Conservation (phyloP, 2,113 vertebrate species). For the Triplophysa rosa region DNA sequence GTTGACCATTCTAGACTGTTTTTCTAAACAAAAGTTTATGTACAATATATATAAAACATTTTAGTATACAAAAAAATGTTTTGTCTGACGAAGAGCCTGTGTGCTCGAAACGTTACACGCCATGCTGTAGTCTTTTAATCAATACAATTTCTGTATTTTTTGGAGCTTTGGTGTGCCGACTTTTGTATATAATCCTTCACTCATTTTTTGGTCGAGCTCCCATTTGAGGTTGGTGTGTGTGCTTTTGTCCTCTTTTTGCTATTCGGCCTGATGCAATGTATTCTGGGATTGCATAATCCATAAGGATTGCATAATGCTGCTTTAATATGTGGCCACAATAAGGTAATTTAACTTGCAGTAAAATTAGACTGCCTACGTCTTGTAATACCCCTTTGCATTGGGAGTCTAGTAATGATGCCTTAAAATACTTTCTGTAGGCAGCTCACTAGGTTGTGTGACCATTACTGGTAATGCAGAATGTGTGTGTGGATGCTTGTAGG, state of each 20-base stretch:
- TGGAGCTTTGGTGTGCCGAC: too few relatives aligned
- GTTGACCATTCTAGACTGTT: not conserved
- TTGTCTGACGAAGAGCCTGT: too few relatives aligned
- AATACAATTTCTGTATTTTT: not conserved
- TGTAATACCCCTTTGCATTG: not conserved
- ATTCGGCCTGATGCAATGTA: not conserved
- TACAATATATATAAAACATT: too few relatives aligned
- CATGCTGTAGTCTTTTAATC: too few relatives aligned
- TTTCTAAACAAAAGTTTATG: too few relatives aligned
- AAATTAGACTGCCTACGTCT: not conserved
- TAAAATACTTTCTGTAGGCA: not conserved
- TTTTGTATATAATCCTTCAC: too few relatives aligned
- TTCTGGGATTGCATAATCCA: not conserved
- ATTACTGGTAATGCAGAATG: not conserved
- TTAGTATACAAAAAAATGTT: too few relatives aligned
- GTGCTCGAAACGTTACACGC: too few relatives aligned
- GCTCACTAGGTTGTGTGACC: not conserved
- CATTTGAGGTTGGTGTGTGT: too few relatives aligned
- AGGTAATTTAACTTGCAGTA: not conserved
- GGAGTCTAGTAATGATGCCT: not conserved
- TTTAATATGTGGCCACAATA: not conserved
- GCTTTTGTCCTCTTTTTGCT: not conserved
- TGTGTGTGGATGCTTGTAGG: slow-evolving; percentile 64
- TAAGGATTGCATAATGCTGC: not conserved
- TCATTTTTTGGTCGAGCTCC: too few relatives aligned